Evolutionary conservation across 2,797 vertebrate species (phyloP), one percentile per base, ranked within the genome.

Genomic region (Acrossocheilus wenchowensis): DNA sequence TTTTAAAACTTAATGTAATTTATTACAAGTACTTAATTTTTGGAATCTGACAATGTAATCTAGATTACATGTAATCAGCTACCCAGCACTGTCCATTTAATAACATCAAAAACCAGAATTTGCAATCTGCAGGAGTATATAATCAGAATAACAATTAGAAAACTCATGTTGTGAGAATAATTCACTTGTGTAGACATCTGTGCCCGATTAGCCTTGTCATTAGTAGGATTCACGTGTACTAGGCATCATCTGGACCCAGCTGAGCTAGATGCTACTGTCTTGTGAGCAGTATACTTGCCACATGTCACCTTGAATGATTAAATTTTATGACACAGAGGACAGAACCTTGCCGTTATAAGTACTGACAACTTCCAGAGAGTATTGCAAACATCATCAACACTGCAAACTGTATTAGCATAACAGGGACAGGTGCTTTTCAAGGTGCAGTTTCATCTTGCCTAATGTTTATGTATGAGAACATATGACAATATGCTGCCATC

Each of bases 141-240:
- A 14, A 14, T 14, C 45, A 48, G 81, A 84, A 81, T 54, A 78
- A 12, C 52, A 52, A 81, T 74, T 15, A 78, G 17, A 36, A 48
- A 39, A n/a, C 60, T 82, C 34, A 60, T 57, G 43, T 41, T 48
- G 81, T 41, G 30, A 21, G 48, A 66, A 86, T 50, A 86, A 86
- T 68, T 87, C 88, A 87, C 91, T 87, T 83, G 68, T 88, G 86
- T 90, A 93, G 93, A 73, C n/a, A 36, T 48, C 19, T 62, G 26
- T 17, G 41, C 45, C 52, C 30, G 4, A 45, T 62, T 82, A 52
- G 48, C 43, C 81, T 84, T 45, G 52, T 83, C 81, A 64, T 86
- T 81, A 62, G 45, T 21, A 41, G 11, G 45, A n/a, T 77, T 83
- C 66, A 0, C 64, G 62, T 72, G 45, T 45, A 21, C 26, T 17